Evolutionary conservation across 2,113 vertebrate species (phyloP).

Genomic region (Anguilla rostrata): DNA sequence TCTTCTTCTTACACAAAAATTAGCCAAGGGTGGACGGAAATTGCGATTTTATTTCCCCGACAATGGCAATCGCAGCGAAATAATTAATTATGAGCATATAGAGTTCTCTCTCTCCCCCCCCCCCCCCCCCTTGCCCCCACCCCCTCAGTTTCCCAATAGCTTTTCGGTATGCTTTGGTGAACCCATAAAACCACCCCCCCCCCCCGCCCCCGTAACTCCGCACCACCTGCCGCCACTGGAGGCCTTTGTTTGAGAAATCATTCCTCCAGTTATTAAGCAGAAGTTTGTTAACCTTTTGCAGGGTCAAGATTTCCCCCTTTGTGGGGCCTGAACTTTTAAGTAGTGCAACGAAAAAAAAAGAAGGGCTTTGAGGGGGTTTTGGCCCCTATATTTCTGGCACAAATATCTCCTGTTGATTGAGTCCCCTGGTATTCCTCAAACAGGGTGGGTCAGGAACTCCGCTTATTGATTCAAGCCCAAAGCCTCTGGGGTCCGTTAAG

Average conservation of each 20-base stretch:
- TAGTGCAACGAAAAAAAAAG: slow-evolving; percentile 42
- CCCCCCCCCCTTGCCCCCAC: neutral
- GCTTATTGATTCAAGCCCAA: slow-evolving; percentile 58
- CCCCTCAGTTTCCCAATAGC: no score
- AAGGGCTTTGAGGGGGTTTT: slow-evolving; percentile 44
- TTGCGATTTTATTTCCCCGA: slow-evolving; percentile 70
- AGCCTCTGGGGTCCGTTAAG: slow-evolving; percentile 11
- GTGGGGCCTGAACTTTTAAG: slow-evolving; percentile 66
- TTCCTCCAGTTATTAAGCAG: slow-evolving; percentile 70
- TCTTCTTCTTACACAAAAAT: slow-evolving; percentile 57
- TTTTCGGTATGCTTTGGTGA: no score
- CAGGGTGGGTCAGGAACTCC: slow-evolving; percentile 42
- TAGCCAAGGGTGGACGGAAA: slow-evolving; percentile 78
- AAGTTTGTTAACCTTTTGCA: slow-evolving; percentile 72
- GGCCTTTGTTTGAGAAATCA: slow-evolving; percentile 67
- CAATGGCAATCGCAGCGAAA: slow-evolving; percentile 69
- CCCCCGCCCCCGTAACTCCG: slow-evolving; percentile 60
- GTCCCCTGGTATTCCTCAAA: slow-evolving; percentile 52
- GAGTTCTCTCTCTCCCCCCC: slow-evolving; percentile 48
- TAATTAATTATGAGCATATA: slow-evolving; percentile 79
- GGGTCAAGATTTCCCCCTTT: slow-evolving; percentile 62
- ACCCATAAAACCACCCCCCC: slow-evolving; percentile 15
- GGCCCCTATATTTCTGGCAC: slow-evolving; percentile 53
- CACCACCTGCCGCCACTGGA: slow-evolving; percentile 61
- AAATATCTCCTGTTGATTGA: slow-evolving; percentile 62